phyloP scores from a whole-genome alignment of 2,797 vertebrate species.

The Tapirus indicus region DNA sequence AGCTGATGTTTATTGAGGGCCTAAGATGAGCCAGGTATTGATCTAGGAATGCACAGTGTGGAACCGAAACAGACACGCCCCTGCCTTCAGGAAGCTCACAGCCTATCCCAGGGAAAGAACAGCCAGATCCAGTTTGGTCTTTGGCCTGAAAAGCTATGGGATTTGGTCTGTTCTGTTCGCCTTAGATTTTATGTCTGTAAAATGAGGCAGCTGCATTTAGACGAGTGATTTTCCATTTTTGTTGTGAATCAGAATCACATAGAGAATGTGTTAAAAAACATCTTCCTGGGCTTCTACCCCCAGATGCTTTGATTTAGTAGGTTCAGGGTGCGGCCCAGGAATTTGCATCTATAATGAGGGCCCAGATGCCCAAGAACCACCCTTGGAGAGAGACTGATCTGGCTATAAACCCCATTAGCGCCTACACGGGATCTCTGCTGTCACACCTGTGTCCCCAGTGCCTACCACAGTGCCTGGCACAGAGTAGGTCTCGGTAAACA shows the following conservation, averaged over 20 bases:
- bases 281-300: not conserved
- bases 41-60: not conserved
- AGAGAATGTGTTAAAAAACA: not conserved
- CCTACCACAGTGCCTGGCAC: not conserved
- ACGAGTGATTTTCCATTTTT: not conserved
- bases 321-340: not conserved
- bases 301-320: conserved; percentile 15
- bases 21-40: not conserved
- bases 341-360: not conserved
- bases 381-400: not conserved
- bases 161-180: not conserved
- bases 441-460: too few species aligned
- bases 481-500: not conserved
- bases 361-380: not conserved
- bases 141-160: not conserved
- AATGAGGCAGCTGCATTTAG: not conserved
- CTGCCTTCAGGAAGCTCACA: not conserved
- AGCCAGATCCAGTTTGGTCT: not conserved
- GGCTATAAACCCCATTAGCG: not conserved
- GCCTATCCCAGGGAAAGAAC: not conserved
- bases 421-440: not conserved
- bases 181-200: not conserved
- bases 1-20: not conserved
- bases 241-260: not conserved
- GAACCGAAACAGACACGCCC: not conserved